These are phyloP conservation scores for Cataglyphis rosenhaueri DNA, from an alignment of 2,888 invertebrate species.

Conservation along the genomic window DNA sequence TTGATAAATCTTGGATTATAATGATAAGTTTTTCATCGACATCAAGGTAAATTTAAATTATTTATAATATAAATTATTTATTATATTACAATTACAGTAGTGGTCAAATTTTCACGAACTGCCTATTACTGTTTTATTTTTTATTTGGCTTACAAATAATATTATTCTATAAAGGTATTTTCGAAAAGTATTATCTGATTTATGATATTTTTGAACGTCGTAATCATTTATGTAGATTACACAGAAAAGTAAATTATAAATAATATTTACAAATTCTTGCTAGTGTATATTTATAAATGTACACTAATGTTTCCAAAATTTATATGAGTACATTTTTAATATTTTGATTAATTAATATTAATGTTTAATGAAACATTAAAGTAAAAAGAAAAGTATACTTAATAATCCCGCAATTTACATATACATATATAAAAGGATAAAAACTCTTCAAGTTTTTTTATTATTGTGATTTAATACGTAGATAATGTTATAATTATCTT, in stretches of 20 bases:
- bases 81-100: neutral
- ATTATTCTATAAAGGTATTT: neutral
- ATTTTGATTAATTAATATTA: no score
- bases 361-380: no score
- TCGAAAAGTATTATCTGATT: neutral
- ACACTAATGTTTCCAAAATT: no score
- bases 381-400: neutral
- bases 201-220: neutral
- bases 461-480: neutral
- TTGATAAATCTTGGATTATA: neutral
- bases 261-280: no score
- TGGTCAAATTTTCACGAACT: neutral
- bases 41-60: neutral
- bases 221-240: neutral
- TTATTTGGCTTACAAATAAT: neutral
- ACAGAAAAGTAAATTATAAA: neutral
- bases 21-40: neutral
- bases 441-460: neutral
- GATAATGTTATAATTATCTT: slow-evolving; percentile 85
- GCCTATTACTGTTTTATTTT: neutral
- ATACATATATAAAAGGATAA: neutral
- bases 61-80: neutral
- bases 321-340: no score
- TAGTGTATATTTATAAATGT: no score
- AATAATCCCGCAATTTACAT: neutral